Base-by-base conservation (phyloP, 2,113 vertebrate genomes). In the Paedocypris sp. region DNA sequence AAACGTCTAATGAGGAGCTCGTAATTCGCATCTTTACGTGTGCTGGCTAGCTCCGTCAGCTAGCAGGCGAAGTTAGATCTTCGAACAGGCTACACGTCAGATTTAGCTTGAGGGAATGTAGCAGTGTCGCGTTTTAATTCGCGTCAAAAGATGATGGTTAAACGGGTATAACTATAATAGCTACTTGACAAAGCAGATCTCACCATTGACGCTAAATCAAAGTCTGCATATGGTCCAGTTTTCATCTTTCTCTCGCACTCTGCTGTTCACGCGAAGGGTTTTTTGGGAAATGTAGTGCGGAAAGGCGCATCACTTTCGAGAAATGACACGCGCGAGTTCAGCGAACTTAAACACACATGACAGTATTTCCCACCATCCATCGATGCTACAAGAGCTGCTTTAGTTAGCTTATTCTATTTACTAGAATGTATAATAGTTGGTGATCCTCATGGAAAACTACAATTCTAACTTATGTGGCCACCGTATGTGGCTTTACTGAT, bases 251-350 rank as follows among this genome's bases (percentile, higher is more conserved):
- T 47, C 68, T 63, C 69, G 48, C 68, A 60, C 74, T 42, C 54
- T 5, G 6, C 12, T 31, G n/a, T 31, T 10, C 19, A 5, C 25
- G 12, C 51, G 5, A 4, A 3, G 6, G 58, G 2, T 33, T 54
- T n/a, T 66, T 18, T 78, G 91, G 91, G 85, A 83, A 0, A 41
- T 75, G 89, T 79, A 88, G 91, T 94, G 2, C 4, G 13, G 6
- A 1, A 28, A 28, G 5, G 7, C 23, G 13, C 16, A 1, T 50
- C 26, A 43, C 6, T 29, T n/a, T 19, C 9, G 25, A 18, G 19
- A 53, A 28, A 2, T 2, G 1, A 1, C 1, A 18, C 16, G 8
- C n/a, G 13, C 1, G 8, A 7, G 18, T 51, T 33, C 16, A n/a
- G n/a, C n/a, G n/a, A n/a, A n/a, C n/a, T n/a, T n/a, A n/a, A n/a